Percentiles rank a stretch among this genome's conserved stretches.
Evolutionary conservation across 2,888 invertebrate species (phyloP).

Genomic region (Erpobdella octoculata): DNA sequence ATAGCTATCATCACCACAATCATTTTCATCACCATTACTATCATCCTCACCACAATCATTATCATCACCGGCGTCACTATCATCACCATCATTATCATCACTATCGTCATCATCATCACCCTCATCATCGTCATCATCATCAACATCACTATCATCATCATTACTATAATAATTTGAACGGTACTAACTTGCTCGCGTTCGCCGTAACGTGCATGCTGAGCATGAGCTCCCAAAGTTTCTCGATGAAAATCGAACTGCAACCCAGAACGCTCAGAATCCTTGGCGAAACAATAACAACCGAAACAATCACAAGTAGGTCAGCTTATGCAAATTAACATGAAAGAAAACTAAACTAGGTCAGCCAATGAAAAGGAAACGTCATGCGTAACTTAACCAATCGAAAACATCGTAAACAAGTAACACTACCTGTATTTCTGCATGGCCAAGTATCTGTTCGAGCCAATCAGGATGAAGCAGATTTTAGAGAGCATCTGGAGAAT

Average conservation of each 20-base stretch:
- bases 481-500: constrained; percentile 65
- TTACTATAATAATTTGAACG: too few relatives aligned
- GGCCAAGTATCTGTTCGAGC: constrained; percentile 67
- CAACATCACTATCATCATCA: constrained; percentile 23
- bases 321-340: not conserved
- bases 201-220: too few relatives aligned
- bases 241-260: not conserved
- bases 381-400: not conserved
- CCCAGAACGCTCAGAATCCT: not conserved
- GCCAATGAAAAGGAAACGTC: not conserved
- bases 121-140: constrained; percentile 25
- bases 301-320: too few relatives aligned
- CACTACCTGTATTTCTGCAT: constrained; percentile 72
- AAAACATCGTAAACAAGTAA: not conserved
- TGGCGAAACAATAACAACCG: too few relatives aligned
- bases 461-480: constrained; percentile 74
- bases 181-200: too few relatives aligned
- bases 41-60: constrained; percentile 23
- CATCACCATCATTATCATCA: constrained; percentile 25
- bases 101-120: constrained; percentile 22
- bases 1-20: too few relatives aligned
- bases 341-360: too few relatives aligned
- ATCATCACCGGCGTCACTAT: constrained; percentile 22
- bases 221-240: not conserved
- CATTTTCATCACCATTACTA: constrained; percentile 15